Conservation (phyloP, 2,113 vertebrate species). For the Blennius ocellaris region DNA sequence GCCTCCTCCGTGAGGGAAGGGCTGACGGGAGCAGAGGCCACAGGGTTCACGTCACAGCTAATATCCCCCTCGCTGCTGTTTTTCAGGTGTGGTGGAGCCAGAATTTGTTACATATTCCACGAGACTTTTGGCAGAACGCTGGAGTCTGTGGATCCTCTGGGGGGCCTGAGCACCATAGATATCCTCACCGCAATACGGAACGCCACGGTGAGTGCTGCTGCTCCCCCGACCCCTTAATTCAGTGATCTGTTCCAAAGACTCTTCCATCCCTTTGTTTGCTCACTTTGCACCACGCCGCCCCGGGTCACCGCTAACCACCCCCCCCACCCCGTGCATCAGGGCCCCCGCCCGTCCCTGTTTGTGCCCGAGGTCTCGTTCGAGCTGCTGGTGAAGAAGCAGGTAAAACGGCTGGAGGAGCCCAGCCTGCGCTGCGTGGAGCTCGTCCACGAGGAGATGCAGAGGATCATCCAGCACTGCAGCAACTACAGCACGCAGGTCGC, state of each 20-base stretch:
- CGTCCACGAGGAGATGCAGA: slow-evolving; percentile 99
- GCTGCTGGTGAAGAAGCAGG: slow-evolving; percentile 96
- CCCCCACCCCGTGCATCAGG: slow-evolving; percentile 75
- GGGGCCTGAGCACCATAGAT: slow-evolving; percentile 97
- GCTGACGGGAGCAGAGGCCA: slow-evolving; percentile 56
- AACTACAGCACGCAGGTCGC: slow-evolving; percentile 98
- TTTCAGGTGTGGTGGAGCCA: slow-evolving; percentile 95
- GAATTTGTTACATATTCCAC: slow-evolving; percentile 99
- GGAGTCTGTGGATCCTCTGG: slow-evolving; percentile 96
- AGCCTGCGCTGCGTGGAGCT: slow-evolving; percentile 97
- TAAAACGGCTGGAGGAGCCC: slow-evolving; percentile 97
- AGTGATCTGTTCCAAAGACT: no score
- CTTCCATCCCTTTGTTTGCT: background rate
- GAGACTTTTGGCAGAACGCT: slow-evolving; percentile 98
- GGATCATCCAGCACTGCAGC: slow-evolving; percentile 99
- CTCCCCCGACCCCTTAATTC: background rate
- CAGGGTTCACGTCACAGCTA: slow-evolving; percentile 49
- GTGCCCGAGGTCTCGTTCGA: slow-evolving; percentile 98
- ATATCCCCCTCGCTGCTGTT: slow-evolving; percentile 45
- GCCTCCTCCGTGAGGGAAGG: slow-evolving; percentile 45
- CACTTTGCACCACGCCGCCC: background rate
- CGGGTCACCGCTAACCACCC: slow-evolving; percentile 8
- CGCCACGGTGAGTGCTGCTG: slow-evolving; percentile 89
- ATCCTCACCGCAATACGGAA: slow-evolving; percentile 98
- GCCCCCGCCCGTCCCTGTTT: slow-evolving; percentile 96